Percentiles rank a stretch among this genome's conserved stretches.
phyloP scores from a whole-genome alignment of 2,888 invertebrate genomes.

The Cybosia mesomella region DNA sequence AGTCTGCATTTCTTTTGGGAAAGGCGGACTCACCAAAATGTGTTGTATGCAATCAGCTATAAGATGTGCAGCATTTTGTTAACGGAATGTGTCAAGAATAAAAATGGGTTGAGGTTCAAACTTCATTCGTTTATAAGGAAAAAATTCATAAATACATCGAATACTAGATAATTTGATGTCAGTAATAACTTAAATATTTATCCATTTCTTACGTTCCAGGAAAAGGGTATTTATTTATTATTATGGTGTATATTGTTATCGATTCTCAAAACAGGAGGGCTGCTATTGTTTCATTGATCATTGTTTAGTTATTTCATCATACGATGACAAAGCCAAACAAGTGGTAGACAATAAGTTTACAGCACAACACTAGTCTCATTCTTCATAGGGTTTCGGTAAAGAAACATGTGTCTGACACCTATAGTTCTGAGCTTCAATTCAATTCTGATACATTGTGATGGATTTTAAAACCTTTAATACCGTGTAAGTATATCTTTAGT shows the following conservation, averaged over 20 bases:
- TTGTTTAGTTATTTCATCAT: constrained; percentile 35
- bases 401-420: constrained; percentile 36
- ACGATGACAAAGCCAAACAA: constrained; percentile 26
- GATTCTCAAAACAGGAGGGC: constrained; percentile 14
- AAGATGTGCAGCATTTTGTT: too few relatives aligned
- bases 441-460: constrained; percentile 24
- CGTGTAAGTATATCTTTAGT: constrained; percentile 29
- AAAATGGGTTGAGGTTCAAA: too few relatives aligned
- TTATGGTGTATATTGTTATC: constrained; percentile 1
- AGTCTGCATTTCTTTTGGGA: too few relatives aligned
- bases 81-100: too few relatives aligned
- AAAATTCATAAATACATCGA: too few relatives aligned
- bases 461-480: constrained; percentile 23
- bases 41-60: too few relatives aligned
- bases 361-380: constrained; percentile 24
- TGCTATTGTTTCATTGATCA: constrained; percentile 21
- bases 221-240: constrained; percentile 9
- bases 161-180: too few relatives aligned
- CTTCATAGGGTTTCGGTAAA: constrained; percentile 13
- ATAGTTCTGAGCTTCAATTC: constrained; percentile 7
- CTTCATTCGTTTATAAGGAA: too few relatives aligned
- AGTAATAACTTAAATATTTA: not conserved
- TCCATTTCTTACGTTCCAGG: not conserved
- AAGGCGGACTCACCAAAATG: too few relatives aligned
- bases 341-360: constrained; percentile 11